phyloP scores from a whole-genome alignment of 1,140 invertebrate species.

The Glossosoma conforme region DNA sequence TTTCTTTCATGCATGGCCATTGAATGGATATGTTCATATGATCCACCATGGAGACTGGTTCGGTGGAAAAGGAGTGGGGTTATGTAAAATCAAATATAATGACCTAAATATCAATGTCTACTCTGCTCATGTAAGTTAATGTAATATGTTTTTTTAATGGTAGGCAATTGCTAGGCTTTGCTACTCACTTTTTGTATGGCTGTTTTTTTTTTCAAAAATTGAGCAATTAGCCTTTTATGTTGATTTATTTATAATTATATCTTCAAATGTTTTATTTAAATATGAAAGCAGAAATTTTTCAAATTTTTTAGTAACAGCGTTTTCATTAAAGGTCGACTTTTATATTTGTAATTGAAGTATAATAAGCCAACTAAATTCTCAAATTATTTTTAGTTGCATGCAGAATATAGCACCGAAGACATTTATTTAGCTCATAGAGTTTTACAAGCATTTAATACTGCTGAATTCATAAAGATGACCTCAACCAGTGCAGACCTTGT shows the following conservation, averaged over 20 bases:
- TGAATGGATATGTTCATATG: constrained; percentile 97
- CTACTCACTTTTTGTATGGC: too few species aligned
- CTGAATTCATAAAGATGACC: constrained; percentile 87
- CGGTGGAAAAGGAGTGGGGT: constrained; percentile 91
- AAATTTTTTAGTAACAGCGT: too few species aligned
- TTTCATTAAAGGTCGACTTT: neutral
- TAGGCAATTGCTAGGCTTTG: too few species aligned
- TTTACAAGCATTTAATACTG: constrained; percentile 89
- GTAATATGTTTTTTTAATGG: constrained; percentile 54
- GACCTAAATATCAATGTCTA: constrained; percentile 78
- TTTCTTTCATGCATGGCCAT: constrained; percentile 85
- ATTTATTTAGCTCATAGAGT: constrained; percentile 87
- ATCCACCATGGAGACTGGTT: constrained; percentile 98
- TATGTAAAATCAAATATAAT: constrained; percentile 70
- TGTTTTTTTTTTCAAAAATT: too few species aligned
- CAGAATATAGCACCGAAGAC: constrained; percentile 86
- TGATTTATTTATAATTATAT: too few species aligned
- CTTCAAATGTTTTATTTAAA: too few species aligned
- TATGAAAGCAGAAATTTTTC: too few species aligned
- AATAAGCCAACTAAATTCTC: constrained; percentile 1
- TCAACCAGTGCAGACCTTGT: constrained; percentile 70
- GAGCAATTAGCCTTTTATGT: too few species aligned
- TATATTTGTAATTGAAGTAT: constrained; percentile 2
- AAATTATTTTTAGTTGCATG: constrained; percentile 69
- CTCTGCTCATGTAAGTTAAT: constrained; percentile 78